Evolutionary conservation across 1,140 invertebrate genomes (phyloP), one percentile per base, ranked within the genome.

Genomic region (Varroa destructor): DNA sequence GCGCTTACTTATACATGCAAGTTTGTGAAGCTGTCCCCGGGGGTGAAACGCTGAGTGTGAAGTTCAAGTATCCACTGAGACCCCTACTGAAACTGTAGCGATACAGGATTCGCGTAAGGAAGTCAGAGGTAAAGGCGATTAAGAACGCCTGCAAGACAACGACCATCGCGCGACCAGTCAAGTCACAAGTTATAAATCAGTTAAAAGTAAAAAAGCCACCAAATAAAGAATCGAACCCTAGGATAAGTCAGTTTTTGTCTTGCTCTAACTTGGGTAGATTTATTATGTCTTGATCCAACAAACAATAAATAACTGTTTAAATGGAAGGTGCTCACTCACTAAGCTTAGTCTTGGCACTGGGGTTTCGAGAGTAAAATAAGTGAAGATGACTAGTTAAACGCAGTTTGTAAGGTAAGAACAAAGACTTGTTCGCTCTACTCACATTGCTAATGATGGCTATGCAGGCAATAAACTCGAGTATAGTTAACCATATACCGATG

Each of bases 111-210:
- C 85, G 84, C 0, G 89, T 88, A 73, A 91, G 84, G 76, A 90
- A 88, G 78, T 90, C 87, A 0, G 88, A 89, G n/a, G 89, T 91
- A 79, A 91, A 91, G 56, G 89, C 89, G 64, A 91, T 91, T 40
- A 89, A 81, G 77, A 88, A 88, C 25, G 86, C 88, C 87, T 88
- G 77, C 0, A 73, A 76, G 25, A 70, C 25, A 6, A 46, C 40
- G 42, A 58, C 6, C 55, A 56, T 25, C 25, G 25, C 25, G 25
- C 25, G 25, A 25, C 25, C 25, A 25, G 25, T 25, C 25, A 25
- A 25, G 25, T 25, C 25, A 25, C 25, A 25, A 25, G 25, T 25
- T 25, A 25, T 25, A 25, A 25, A 25, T 25, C 25, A 25, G 25
- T 25, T 25, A 25, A 25, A 25, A 25, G 25, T 25, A 25, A 25